Base-by-base conservation (phyloP, 2,888 invertebrate genomes). In the Tortrix viridana region DNA sequence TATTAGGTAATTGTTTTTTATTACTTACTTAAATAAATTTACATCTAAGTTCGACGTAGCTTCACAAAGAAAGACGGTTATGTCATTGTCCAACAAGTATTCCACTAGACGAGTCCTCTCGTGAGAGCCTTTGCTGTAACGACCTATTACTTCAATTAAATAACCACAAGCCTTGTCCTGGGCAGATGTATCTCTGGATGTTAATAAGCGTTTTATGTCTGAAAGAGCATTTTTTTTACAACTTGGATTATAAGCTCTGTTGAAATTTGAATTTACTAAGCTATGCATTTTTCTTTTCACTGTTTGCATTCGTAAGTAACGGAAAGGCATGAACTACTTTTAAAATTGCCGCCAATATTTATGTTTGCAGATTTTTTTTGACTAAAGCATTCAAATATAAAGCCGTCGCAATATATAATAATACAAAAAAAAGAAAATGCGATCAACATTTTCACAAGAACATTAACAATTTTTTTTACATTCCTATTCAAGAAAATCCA, bases 101-200 rank as follows among this genome's bases (percentile, higher is more conserved):
- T 87, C 82, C 14, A 89, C 71, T 73, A 87, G 80, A 16, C 76
- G 77, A 50, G 67, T 71, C 54, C 83, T 79, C 69, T 90, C 88
- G 7, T 74, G 75, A 1, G 85, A 82, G 64, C 79, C 82, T 62
- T 71, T 74, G 49, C 78, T 82, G 66, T 84, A 86, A 65, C 86
- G 83, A 55, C 70, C 81, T 22, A 90, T 74, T 38, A 88, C 85
- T 80, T 89, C 87, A 43, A 85, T 79, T 43, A 91, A 70, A 71
- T 86, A 91, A 9, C 81, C 84, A 61, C 91, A 91, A 6, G 90
- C 91, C 76, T 87, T 89, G 67, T 76, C 88, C 76, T 91, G 92
- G 1, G 82, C 78, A 14, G 73, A 73, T 3, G 84, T 84, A 58
- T 91, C 90, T 19, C 92, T 82, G 41, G 85, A 89, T 55, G 88